Evolutionary conservation across 1,140 invertebrate genomes (phyloP).

Genomic region (Cecropterus lyciades): DNA sequence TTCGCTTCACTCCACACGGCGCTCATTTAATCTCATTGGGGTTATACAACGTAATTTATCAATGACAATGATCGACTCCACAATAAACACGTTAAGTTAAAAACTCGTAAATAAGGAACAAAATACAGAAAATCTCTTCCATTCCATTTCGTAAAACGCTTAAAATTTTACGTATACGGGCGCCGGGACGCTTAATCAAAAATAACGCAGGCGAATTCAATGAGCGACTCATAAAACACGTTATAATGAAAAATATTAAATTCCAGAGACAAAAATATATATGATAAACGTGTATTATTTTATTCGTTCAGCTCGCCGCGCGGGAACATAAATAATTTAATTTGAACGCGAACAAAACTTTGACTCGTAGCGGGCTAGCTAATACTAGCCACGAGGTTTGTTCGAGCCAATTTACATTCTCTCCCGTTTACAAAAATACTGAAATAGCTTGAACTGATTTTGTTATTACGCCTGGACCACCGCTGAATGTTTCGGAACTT

Average conservation of each 20-base stretch:
- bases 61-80: constrained; percentile 24
- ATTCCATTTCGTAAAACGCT: constrained; percentile 39
- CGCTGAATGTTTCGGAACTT: not conserved
- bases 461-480: constrained; percentile 2
- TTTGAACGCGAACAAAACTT: constrained; percentile 41
- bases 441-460: constrained; percentile 1
- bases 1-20: constrained; percentile 26
- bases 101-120: constrained; percentile 20
- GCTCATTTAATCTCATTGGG: constrained; percentile 28
- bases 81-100: constrained; percentile 23
- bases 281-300: constrained; percentile 45
- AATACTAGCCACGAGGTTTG: constrained; percentile 9
- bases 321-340: constrained; percentile 58
- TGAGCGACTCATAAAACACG: constrained; percentile 63
- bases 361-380: constrained; percentile 22
- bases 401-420: constrained; percentile 19
- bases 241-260: constrained; percentile 69
- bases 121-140: constrained; percentile 29
- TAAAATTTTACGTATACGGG: constrained; percentile 51
- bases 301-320: constrained; percentile 40
- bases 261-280: constrained; percentile 63
- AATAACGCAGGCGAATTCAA: constrained; percentile 67
- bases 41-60: constrained; percentile 29
- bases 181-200: constrained; percentile 57
- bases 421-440: not conserved